Base-by-base conservation (phyloP, 2,797 vertebrate species). In the Megalops cyprinoides region DNA sequence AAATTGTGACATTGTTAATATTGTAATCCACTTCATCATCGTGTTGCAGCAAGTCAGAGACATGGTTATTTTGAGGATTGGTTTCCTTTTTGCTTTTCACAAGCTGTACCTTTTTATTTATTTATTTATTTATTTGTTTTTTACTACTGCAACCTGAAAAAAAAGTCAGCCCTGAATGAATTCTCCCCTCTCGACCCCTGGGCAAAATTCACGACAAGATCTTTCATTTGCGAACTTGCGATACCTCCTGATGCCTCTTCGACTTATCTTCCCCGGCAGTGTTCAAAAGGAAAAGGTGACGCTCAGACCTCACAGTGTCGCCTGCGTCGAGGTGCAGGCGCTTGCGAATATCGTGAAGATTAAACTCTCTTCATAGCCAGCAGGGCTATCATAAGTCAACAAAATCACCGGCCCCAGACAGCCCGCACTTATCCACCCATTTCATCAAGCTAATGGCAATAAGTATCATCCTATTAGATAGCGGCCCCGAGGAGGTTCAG, bases 391-490 rank as follows among this genome's bases (percentile, higher is more conserved):
- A n/a, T 42, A 42, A 69, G 65, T 69, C 6, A 69, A 69, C 60
- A 69, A 42, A 69, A 20, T 42, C 37, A 69, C 28, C 37, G 9
- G 18, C 18, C 65, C 34, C 46, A 20, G 46, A 46, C 69, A 42
- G 48, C 28, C 74, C 20, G 28, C 6, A 31, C 46, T 74, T 74
- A 49, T 34, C 74, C 12, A n/a, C 3, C 10, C 44, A 20, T 31
- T 75, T 49, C 46, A 31, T 75, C 74, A 34, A 67, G 65, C 65
- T 20, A 31, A 75, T 31, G 74, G n/a, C 12, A 31, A 53, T 31
- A 42, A 31, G 74, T 48, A 51, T 42, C 75, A 39, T 56, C 53
- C 34, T 51, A 76, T 76, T 56, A 39, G 48, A 23, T 4, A 9
- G 18, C 18, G 28, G 23, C 20, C n/a, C 48, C 2, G 18, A 55